Conservation (phyloP, 2,113 vertebrate species). For the Aegypius monachus region DNA sequence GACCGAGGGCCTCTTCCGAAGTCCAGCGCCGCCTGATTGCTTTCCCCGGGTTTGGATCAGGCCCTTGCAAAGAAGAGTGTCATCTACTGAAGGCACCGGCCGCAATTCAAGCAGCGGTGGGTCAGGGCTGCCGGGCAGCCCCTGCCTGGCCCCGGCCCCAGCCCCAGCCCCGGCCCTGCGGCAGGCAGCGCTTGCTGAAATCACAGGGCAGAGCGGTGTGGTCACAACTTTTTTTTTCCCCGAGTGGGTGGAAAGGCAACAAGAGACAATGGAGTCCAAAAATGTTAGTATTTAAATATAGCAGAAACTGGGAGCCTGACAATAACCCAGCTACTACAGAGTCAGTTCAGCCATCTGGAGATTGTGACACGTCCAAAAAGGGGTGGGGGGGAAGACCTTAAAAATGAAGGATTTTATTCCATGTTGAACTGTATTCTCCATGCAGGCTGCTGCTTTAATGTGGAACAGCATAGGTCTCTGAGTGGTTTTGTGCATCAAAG, state of each 20-base stretch:
- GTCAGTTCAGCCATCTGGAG: slow-evolving; percentile 30
- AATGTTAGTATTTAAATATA: slow-evolving; percentile 18
- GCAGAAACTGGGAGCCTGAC: neutral
- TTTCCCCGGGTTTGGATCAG: neutral
- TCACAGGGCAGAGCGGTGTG: neutral
- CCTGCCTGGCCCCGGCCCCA: neutral
- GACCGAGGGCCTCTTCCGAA: neutral
- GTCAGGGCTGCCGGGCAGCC: neutral
- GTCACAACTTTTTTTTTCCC: neutral
- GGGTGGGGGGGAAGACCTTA: neutral
- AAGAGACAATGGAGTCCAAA: neutral
- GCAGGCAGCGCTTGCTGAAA: neutral
- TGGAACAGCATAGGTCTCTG: neutral
- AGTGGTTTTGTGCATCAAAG: slow-evolving; percentile 16
- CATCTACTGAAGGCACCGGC: neutral
- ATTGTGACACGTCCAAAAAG: slow-evolving; percentile 6
- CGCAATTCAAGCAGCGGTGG: neutral
- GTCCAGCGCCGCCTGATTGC: neutral
- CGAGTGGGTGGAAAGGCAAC: neutral
- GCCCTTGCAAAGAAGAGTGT: neutral
- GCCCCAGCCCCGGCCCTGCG: neutral
- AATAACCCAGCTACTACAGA: slow-evolving; percentile 34
- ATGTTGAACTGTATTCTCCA: neutral
- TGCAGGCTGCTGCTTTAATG: neutral
- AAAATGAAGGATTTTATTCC: slow-evolving; percentile 36